These are phyloP conservation scores for Drosophila athabasca DNA, from an alignment of 1,140 invertebrate genomes.

Conservation along the genomic window DNA sequence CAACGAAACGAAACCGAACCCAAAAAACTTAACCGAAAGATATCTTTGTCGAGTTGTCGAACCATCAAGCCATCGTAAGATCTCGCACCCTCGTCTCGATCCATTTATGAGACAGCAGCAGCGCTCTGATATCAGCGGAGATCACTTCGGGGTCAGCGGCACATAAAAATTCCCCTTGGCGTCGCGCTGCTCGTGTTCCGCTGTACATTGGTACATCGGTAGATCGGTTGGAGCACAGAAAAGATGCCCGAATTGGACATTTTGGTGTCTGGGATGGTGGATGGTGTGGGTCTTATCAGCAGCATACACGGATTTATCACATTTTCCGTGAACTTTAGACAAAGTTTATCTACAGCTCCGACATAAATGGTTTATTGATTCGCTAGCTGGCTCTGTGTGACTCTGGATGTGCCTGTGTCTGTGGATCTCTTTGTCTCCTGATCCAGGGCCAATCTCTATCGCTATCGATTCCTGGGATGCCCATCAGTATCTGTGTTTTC, in stretches of 20 bases:
- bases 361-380: conserved; percentile 49
- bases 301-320: conserved; percentile 75
- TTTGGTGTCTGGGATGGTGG: conserved; percentile 24
- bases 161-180: conserved; percentile 41
- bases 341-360: conserved; percentile 79
- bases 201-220: conserved; percentile 32
- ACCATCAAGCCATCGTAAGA: not conserved
- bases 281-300: conserved; percentile 54
- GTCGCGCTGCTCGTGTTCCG: conserved; percentile 11
- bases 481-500: conserved; percentile 21
- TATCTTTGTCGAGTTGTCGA: conserved; percentile 34
- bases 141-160: conserved; percentile 64
- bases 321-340: conserved; percentile 82
- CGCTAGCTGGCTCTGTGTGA: not conserved
- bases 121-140: conserved; percentile 67
- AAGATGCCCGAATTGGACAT: conserved; percentile 40
- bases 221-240: conserved; percentile 31
- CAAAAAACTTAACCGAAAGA: conserved; percentile 15
- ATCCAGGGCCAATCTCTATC: conserved; percentile 32
- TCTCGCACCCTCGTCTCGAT: conserved; percentile 11
- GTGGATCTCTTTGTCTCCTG: conserved; percentile 67
- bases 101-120: conserved; percentile 15
- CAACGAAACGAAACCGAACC: conserved; percentile 4
- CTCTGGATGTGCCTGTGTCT: conserved; percentile 13
- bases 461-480: conserved; percentile 11